These are phyloP conservation scores for Chaetogeoica ovagalla DNA, from an alignment of 2,888 invertebrate species.

Conservation along the genomic window DNA sequence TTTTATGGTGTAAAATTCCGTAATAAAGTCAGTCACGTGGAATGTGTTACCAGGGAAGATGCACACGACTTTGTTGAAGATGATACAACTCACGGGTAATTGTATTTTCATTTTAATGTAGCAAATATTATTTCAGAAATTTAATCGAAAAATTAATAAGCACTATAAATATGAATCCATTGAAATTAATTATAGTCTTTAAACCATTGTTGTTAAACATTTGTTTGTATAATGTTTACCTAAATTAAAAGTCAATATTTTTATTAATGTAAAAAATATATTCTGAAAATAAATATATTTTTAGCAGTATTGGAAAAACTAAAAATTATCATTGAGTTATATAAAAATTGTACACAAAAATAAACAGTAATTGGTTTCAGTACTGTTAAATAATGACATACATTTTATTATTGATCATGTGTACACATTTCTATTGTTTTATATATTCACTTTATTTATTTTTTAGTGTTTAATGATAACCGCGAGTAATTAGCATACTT, in stretches of 20 bases:
- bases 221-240: neutral
- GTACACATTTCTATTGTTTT: neutral
- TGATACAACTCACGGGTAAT: constrained; percentile 84
- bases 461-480: too few relatives aligned
- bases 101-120: neutral
- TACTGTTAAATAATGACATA: constrained; percentile 18
- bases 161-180: neutral
- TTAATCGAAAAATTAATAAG: constrained; percentile 1
- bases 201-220: constrained; percentile 17
- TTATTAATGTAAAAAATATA: neutral
- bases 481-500: too few relatives aligned
- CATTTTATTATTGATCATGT: constrained; percentile 15
- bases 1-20: constrained; percentile 98
- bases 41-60: constrained; percentile 90
- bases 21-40: constrained; percentile 89
- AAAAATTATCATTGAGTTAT: neutral
- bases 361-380: neutral
- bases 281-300: neutral
- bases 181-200: constrained; percentile 19
- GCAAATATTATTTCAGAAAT: neutral
- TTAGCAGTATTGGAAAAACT: neutral
- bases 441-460: neutral
- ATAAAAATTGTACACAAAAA: constrained; percentile 9
- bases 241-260: constrained; percentile 21
- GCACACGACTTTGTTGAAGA: constrained; percentile 99